Base-by-base conservation (phyloP, 1,140 invertebrate species). In the Ostrea denselamellosa region DNA sequence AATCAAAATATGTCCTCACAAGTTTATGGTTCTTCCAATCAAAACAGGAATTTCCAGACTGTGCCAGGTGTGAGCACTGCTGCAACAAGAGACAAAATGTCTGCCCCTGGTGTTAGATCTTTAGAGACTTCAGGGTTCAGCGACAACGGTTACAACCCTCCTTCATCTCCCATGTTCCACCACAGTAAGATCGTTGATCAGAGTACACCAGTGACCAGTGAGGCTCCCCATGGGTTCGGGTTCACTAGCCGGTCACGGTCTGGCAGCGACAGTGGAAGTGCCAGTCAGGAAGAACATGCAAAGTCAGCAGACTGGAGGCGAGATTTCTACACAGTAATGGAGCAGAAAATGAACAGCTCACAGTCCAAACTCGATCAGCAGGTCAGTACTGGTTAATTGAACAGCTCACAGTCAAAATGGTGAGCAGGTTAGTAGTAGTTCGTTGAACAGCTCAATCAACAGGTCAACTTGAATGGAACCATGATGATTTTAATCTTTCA, bases 141-240 rank as follows among this genome's bases (percentile, higher is more conserved):
- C 28, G 68, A 77, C 83, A 68, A 51, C 19, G 44, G 14, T 44
- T 89, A 88, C 68, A 90, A 84, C 53, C 87, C 89, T 22, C 90
- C 91, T 19, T 44, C 34, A 5, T 92, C 92, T 34, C 92, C 93
- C 34, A 89, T 89, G 19, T 91, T 93, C 77, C 90, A 92, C 81
- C 86, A 89, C 17, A 90, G 90, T 81, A 91, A 90, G 53, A 90
- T 93, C 77, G 56, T 92, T 34, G 92, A 94, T 84, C 93, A 93
- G 83, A 92, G 92, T 84, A 92, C 92, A 28, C 93, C 93, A 0
- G 88, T 92, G 14, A 81, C 89, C 12, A 87, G 85, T n/a, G 88
- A 87, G n/a, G 71, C 91, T 52, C 85, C 90, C 22, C 86, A 85
- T 22, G 81, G 77, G 62, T 87, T 90, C 44, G 53, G 81, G 52